Evolutionary conservation across 1,140 invertebrate genomes (phyloP).

Genomic region (Berghia stephanieae): DNA sequence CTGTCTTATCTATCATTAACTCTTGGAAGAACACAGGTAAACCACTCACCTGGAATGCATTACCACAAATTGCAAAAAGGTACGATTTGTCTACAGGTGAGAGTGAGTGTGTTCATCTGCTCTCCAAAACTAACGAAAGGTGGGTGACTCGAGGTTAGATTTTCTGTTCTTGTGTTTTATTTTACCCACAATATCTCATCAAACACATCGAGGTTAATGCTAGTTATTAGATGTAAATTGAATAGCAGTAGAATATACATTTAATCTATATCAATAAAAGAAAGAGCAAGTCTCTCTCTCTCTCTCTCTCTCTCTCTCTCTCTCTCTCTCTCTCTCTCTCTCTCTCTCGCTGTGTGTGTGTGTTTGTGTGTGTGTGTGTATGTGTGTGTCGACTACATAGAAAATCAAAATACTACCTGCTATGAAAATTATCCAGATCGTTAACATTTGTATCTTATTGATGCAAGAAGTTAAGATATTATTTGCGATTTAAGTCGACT

Average conservation of each 20-base stretch:
- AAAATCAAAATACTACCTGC: too few relatives aligned
- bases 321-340: constrained; percentile 26
- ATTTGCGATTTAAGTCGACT: neutral
- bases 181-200: constrained; percentile 30
- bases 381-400: too few relatives aligned
- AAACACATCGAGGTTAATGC: constrained; percentile 17
- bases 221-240: constrained; percentile 30
- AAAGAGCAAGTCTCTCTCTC: constrained; percentile 12
- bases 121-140: too few relatives aligned
- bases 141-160: too few relatives aligned
- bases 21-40: too few relatives aligned
- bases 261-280: constrained; percentile 23
- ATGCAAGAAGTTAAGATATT: neutral
- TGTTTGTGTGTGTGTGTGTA: neutral
- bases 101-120: too few relatives aligned
- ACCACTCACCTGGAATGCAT: too few relatives aligned
- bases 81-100: too few relatives aligned
- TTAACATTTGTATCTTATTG: neutral
- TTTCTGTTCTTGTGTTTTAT: too few relatives aligned
- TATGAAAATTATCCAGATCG: too few relatives aligned
- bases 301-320: constrained; percentile 18
- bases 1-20: too few relatives aligned
- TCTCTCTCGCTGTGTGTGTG: neutral
- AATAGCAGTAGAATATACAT: constrained; percentile 16
- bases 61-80: too few relatives aligned